Base-by-base conservation (phyloP, 1,140 invertebrate species). In the Drosophila kanapiae region DNA sequence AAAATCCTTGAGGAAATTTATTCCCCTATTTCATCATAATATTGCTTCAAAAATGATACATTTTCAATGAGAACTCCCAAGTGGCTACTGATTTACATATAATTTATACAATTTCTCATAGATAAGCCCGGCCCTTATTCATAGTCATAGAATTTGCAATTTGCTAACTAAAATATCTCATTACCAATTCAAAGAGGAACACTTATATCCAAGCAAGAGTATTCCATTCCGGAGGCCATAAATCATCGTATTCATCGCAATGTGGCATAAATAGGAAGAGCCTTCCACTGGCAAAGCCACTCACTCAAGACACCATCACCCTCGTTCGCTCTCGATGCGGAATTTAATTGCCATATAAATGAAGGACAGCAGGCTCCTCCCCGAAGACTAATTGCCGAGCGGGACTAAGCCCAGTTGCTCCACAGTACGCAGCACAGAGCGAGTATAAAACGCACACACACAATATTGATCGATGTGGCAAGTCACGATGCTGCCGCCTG, bases 301-400 rank as follows among this genome's bases (percentile, higher is more conserved):
- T 40, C 75, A 60, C 67, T 67, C 29, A 60, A 64, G 64, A 49
- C 47, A 51, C 40, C 35, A 61, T 37, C 18, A 6, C 27, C 27
- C 48, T 10, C 58, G 71, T 29, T 47, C 58, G 65, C 18, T 60
- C 37, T 53, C 75, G 63, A 62, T 60, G 61, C 48, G 60, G 43
- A 68, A 68, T 80, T 86, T 88, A 88, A 86, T 83, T 80, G 84
- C 84, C 84, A 83, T 69, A 80, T 76, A 83, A 83, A 88, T 80
- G 76, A 80, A 67, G 80, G 76, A 68, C 77, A 61, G 53, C 71
- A 53, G 48, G 49, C 49, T 65, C 57, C 75, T 76, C 71, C 45
- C 61, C 76, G 16, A 33, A 63, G 58, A 83, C 80, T 87, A 86
- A 86, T 86, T 86, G 82, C 79, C 57, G 47, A n/a, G 57, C 75